Conservation (phyloP, 2,797 vertebrate genomes). For the Epinephelus awoara region DNA sequence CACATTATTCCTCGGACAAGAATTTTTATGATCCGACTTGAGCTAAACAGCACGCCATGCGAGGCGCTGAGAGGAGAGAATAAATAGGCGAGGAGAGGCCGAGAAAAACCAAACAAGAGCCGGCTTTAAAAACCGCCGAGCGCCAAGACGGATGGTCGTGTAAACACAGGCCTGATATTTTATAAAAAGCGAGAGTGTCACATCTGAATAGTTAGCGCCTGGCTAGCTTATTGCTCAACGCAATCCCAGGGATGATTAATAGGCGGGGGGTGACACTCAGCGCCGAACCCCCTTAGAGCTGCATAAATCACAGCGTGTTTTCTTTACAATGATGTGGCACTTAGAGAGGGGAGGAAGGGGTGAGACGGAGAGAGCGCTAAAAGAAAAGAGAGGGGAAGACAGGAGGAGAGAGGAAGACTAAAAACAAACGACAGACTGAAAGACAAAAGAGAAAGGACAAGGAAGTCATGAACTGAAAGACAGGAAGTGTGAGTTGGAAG, state of each 20-base stretch:
- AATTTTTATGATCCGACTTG: slow-evolving; percentile 74
- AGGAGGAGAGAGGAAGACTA: neutral
- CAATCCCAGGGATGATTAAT: slow-evolving; percentile 79
- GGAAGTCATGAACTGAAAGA: too few relatives aligned
- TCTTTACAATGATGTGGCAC: slow-evolving; percentile 82
- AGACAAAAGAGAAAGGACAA: neutral
- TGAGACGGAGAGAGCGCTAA: neutral
- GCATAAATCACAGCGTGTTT: slow-evolving; percentile 84
- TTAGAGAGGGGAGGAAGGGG: slow-evolving; percentile 50
- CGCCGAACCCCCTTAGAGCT: slow-evolving; percentile 72
- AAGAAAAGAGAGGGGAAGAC: neutral
- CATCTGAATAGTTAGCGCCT: slow-evolving; percentile 70
- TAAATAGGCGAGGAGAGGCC: slow-evolving; percentile 63
- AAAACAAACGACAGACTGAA: neutral
- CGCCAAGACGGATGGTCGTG: slow-evolving; percentile 59
- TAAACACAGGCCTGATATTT: slow-evolving; percentile 68
- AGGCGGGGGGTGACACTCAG: slow-evolving; percentile 71
- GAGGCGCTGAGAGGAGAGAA: slow-evolving; percentile 72
- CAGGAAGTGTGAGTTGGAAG: too few relatives aligned
- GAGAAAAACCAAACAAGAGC: slow-evolving; percentile 72
- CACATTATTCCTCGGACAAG: slow-evolving; percentile 67
- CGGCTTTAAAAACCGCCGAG: slow-evolving; percentile 43
- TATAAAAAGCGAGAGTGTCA: slow-evolving; percentile 63
- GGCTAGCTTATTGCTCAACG: slow-evolving; percentile 65
- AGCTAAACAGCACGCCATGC: slow-evolving; percentile 68